Conservation (phyloP, 2,113 vertebrate genomes). For the Gambusia holbrooki region DNA sequence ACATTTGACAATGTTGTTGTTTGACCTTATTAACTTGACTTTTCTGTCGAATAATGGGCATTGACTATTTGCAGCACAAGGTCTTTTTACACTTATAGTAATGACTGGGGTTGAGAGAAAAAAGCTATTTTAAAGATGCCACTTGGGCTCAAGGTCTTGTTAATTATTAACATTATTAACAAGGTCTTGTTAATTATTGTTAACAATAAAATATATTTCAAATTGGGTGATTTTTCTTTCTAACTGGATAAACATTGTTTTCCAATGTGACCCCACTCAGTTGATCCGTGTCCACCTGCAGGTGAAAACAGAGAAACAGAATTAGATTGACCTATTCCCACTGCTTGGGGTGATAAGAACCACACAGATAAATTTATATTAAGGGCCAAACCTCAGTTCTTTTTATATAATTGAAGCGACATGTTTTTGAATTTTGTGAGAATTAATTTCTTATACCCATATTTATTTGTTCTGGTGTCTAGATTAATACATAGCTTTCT, state of each 20-base stretch:
- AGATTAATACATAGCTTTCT: background rate
- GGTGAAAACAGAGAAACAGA: conserved; percentile 1
- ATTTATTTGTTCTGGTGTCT: background rate
- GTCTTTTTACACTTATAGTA: background rate
- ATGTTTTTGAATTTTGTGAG: background rate
- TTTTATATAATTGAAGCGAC: conserved; percentile 3
- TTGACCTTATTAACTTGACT: background rate
- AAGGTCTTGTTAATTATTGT: no score
- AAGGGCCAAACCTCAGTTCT: background rate
- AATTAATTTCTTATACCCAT: background rate
- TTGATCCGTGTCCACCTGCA: background rate
- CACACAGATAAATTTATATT: conserved; percentile 3
- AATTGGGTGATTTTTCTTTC: background rate
- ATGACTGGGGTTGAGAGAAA: no score
- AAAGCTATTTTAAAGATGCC: no score
- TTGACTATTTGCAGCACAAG: background rate
- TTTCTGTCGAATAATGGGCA: background rate
- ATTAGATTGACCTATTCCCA: conserved; percentile 18
- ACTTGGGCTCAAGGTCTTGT: no score
- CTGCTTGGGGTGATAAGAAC: conserved; percentile 11
- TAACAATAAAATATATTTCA: background rate
- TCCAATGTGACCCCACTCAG: background rate
- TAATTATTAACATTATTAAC: no score
- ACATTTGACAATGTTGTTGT: background rate
- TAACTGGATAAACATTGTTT: background rate